These are phyloP conservation scores for Paralichthys olivaceus DNA, from an alignment of 2,113 vertebrate species.

Conservation along the genomic window DNA sequence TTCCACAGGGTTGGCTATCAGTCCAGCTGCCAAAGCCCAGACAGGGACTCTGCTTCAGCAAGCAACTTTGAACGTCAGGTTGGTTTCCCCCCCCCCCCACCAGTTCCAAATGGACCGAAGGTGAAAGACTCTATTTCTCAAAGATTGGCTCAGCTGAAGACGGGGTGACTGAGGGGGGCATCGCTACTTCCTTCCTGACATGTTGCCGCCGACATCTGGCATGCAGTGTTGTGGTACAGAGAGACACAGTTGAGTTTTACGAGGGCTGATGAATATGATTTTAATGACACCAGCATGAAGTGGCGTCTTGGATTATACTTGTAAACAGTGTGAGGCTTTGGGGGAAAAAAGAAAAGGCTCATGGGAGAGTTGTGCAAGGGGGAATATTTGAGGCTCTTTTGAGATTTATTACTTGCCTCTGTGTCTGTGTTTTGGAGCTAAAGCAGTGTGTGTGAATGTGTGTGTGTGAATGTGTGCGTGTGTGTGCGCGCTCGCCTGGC, in stretches of 20 bases:
- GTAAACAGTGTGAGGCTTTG: slow-evolving; percentile 14
- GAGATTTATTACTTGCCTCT: slow-evolving; percentile 45
- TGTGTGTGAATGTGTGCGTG: neutral
- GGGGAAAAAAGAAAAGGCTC: neutral
- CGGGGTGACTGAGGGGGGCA: slow-evolving; percentile 32
- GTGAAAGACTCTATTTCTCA: slow-evolving; percentile 74
- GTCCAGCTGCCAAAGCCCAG: slow-evolving; percentile 77
- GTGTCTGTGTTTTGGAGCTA: slow-evolving; percentile 28
- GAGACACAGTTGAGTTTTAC: slow-evolving; percentile 10
- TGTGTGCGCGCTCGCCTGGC: neutral
- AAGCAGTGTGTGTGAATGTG: slow-evolving; percentile 1
- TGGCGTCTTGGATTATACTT: slow-evolving; percentile 11
- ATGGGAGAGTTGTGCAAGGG: slow-evolving; percentile 7
- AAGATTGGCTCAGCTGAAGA: slow-evolving; percentile 47
- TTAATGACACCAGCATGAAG: slow-evolving; percentile 17
- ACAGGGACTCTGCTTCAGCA: slow-evolving; percentile 69
- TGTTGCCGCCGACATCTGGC: slow-evolving; percentile 42
- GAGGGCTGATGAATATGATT: slow-evolving; percentile 31
- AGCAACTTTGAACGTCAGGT: slow-evolving; percentile 70
- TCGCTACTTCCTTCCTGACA: slow-evolving; percentile 43
- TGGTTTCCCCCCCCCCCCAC: slow-evolving; percentile 20
- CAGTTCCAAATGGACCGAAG: slow-evolving; percentile 72
- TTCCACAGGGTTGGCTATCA: slow-evolving; percentile 76
- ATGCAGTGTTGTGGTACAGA: slow-evolving; percentile 4
- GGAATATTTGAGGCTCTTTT: slow-evolving; percentile 21